Base-by-base conservation (phyloP, 2,888 invertebrate genomes). In the Brachycybe producta region DNA sequence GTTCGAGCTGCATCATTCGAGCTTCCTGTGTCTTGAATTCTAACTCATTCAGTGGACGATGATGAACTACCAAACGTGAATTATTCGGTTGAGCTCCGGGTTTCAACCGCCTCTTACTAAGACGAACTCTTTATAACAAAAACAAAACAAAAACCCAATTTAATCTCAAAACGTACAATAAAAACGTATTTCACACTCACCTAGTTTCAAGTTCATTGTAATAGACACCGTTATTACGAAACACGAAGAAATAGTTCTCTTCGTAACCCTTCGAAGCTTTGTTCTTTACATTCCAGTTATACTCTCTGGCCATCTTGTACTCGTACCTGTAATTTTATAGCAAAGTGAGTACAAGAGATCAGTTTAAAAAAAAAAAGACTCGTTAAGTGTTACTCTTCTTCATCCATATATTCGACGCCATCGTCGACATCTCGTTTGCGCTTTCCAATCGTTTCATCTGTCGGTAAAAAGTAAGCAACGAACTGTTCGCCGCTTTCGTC, bases 211-310 rank as follows among this genome's bases (percentile, higher is more conserved):
- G 64, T 68, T 94, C 94, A 68, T 94, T 88, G 68, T 92, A 97
- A 68, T 82, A 95, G 4, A 92, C 86, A 35, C 84, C 84, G 65
- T 88, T 86, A 57, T 82, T 81, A 52, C 92, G 78, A 57, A 91
- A 79, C 52, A 94, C 87, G 69, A 95, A 80, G 72, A 92, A 95
- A 65, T 94, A 95, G 66, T 92, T 97, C 69, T 97, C 95, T 67
- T 95, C 94, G 61, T 92, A 94, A 32, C 91, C 90, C 65, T 85
- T 84, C 1, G 85, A 85, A 0, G 87, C 81, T 69, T 95, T 95
- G 67, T 91, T 95, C 69, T 97, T 95, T 19, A 97, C 95, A 64
- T 94, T 95, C 97, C 97, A 99, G 65, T 94, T 95, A 67, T 98
- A 99, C 65, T 98, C 97, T 55, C 98, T 76, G 0, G 94, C 90